Conservation (phyloP, 2,797 vertebrate genomes). For the Furcifer pardalis region DNA sequence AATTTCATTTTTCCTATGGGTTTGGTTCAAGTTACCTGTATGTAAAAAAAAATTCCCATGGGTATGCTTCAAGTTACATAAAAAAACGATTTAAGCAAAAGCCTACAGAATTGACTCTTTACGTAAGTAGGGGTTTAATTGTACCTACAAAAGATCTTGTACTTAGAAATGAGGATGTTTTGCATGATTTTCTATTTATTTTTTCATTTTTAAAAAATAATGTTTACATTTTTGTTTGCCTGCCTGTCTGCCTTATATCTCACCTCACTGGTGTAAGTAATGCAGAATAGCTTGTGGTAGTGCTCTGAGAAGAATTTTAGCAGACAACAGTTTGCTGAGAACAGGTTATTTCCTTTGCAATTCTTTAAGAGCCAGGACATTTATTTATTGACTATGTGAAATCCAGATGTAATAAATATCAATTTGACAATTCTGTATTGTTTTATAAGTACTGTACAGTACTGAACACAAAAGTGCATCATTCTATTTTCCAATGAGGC, state of each 20-base stretch:
- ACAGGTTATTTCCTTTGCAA: neutral
- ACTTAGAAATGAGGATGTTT: neutral
- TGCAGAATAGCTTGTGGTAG: neutral
- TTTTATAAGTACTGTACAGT: conserved; percentile 45
- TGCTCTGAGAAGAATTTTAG: neutral
- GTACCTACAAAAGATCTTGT: neutral
- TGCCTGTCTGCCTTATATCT: too few species aligned
- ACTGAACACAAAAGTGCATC: conserved; percentile 41
- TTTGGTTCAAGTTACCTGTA: too few species aligned
- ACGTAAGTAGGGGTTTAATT: too few species aligned
- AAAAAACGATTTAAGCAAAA: too few species aligned
- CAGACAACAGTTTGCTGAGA: neutral
- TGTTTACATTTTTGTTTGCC: too few species aligned
- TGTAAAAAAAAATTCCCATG: too few species aligned
- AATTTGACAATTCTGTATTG: conserved; percentile 61
- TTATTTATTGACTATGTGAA: conserved; percentile 22
- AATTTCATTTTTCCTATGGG: too few species aligned
- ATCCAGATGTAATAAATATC: conserved; percentile 54
- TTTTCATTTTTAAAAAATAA: too few species aligned
- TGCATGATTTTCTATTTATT: neutral
- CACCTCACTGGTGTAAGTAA: too few species aligned
- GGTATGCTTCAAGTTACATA: too few species aligned
- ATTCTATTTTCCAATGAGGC: neutral
- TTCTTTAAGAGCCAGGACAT: neutral
- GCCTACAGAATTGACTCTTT: too few species aligned